phyloP scores from a whole-genome alignment of 2,888 invertebrate genomes.

The Craniophora ligustri region DNA sequence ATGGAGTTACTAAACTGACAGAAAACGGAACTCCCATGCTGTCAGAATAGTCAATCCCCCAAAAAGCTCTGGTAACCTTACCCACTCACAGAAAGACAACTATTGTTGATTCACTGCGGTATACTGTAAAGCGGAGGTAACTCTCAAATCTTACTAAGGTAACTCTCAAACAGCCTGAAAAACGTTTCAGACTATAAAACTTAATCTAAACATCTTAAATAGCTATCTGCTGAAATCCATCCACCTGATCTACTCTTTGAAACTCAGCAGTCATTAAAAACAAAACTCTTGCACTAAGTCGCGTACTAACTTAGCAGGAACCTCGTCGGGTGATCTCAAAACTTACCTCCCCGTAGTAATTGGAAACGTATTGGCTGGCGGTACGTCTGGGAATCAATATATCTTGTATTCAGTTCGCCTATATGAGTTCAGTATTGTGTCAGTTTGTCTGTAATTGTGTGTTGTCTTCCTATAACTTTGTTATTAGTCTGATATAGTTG shows the following conservation, averaged over 20 bases:
- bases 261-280: slow-evolving; percentile 47
- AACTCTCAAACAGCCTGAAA: too few relatives aligned
- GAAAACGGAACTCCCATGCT: too few relatives aligned
- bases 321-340: slow-evolving; percentile 43
- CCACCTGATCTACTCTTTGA: slow-evolving; percentile 14
- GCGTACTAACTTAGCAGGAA: slow-evolving; percentile 37
- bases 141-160: too few relatives aligned
- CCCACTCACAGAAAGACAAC: too few relatives aligned
- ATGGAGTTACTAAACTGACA: too few relatives aligned
- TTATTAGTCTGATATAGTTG: slow-evolving; percentile 36
- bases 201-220: not conserved
- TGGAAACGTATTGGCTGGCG: slow-evolving; percentile 62
- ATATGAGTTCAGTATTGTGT: slow-evolving; percentile 33
- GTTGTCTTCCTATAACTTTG: slow-evolving; percentile 47
- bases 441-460: slow-evolving; percentile 49
- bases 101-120: too few relatives aligned
- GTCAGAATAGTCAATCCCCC: too few relatives aligned
- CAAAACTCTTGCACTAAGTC: slow-evolving; percentile 42
- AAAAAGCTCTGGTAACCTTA: too few relatives aligned
- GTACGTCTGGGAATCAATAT: slow-evolving; percentile 54
- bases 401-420: slow-evolving; percentile 55
- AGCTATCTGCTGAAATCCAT: not conserved
- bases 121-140: too few relatives aligned
- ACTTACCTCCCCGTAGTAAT: slow-evolving; percentile 57
- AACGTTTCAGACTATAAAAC: too few relatives aligned